Base-by-base conservation (phyloP, 2,888 invertebrate species). In the Drosophila acutilabella region DNA sequence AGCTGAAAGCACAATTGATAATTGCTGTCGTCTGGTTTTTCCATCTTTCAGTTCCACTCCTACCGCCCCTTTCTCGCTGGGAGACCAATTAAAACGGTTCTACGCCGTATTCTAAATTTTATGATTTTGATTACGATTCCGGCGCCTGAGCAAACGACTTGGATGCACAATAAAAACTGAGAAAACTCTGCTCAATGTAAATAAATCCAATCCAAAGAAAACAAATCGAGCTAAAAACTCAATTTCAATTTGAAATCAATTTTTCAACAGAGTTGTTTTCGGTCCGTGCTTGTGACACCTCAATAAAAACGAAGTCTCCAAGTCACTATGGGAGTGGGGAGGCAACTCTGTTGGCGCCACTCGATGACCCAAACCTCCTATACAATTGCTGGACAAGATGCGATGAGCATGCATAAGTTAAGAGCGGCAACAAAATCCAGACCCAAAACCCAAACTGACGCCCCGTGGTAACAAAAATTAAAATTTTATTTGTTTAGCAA, bases 91-190 rank as follows among this genome's bases (percentile, higher is more conserved):
- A 88, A 86, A 88, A 88, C 70, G 84, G 68, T 81, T 78, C 71
- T 67, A 69, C 7, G 64, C 20, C 44, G 48, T 38, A 51, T 71
- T 66, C 69, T 23, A 45, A 58, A 61, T 88, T 84, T 89, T 84
- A 84, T 79, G 81, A 81, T 68, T 87, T 89, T 88, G 89, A 89
- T 89, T 79, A 89, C 88, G 75, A 78, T 75, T 82, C 82, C 88
- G 85, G 85, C 89, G 85, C 88, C 86, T 81, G 38, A 33, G 42
- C 61, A 48, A 71, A 81, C 59, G 78, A 81, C 76, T 82, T 68
- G 61, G 41, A 33, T 45, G 73, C 53, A 66, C 81, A 73, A 85
- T 88, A 82, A 89, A 77, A 77, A 45, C 58, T n/a, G 23, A 26
- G 23, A 26, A 30, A 36, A 14, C 4, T 8, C 30, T 30, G n/a